Evolutionary conservation across 1,140 invertebrate genomes (phyloP), one percentile per base, ranked within the genome.

Genomic region (Drosophila bipectinata): DNA sequence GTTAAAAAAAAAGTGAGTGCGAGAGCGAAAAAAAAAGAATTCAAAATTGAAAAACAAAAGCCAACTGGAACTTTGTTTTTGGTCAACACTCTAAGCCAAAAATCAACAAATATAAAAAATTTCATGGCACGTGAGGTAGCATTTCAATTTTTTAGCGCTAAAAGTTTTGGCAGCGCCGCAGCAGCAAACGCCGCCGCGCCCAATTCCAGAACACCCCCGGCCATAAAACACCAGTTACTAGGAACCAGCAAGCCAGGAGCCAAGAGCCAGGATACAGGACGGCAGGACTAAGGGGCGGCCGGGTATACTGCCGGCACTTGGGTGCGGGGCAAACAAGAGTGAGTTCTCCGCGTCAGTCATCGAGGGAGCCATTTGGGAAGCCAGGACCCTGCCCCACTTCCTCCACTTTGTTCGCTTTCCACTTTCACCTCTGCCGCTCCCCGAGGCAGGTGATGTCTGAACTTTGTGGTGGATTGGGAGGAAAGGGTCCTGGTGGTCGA

Each of bases 71-170:
- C 83, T 85, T 87, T 87, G 78, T 88, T 89, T 87, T 88, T 82
- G 83, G 83, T 88, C 83, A 88, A 88, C 84, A 88, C 83, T 88
- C 83, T 88, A 88, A 88, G 84, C 83, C 84, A 89, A 88, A 88
- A 88, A 88, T 88, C 84, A 88, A 88, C 83, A 88, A 88, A 89
- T 83, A 81, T 81, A 85, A 85, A 85, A 85, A 85, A 81, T 80
- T 85, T 72, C 39, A 32, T 48, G 71, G 82, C 82, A 88, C 83
- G 83, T 88, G 83, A 88, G 83, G 84, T 58, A 79, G 84, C 83
- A 88, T 88, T 88, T 88, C 83, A 88, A 88, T 88, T 88, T 88
- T 88, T 88, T 81, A 88, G 58, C 72, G 62, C 51, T 78, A 85
- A 87, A 85, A 85, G 48, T 87, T 76, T 85, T 87, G 60, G 74